Base-by-base conservation (phyloP, 2,888 invertebrate species). In the Entomobrya multifasciata region DNA sequence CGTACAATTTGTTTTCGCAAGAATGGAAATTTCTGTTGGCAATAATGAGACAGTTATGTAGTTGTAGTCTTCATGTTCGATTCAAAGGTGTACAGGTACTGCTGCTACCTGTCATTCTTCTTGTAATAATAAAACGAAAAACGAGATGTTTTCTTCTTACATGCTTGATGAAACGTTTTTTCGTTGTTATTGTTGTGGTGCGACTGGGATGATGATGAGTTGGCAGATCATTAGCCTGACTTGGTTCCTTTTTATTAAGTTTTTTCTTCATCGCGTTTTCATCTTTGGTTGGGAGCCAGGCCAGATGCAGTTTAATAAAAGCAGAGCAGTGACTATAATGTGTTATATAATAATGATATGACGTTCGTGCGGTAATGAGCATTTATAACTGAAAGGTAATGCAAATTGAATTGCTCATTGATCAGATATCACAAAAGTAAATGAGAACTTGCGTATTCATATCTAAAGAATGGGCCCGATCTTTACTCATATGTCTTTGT, bases 141-240 rank as follows among this genome's bases (percentile, higher is more conserved):
- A n/a, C 11, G 36, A 36, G 36, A 36, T 36, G 36, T 67, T 27
- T 65, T 67, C n/a, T 27, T 36, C 41, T 41, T 67, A 20, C 41
- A 44, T 44, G 67, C 8, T 8, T 36, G 36, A 6, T 36, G 5
- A 67, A 41, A 67, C 22, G 67, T 67, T 67, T 67, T 67, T 67
- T 55, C 36, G 44, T 22, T 44, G 67, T 41, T 41, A 67, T 67
- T 67, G 67, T 67, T 67, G 44, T 44, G 36, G 36, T 36, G 36
- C 22, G 44, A 10, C 1, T 67, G 20, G 20, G 65, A 55, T 55
- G 55, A 17, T 20, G 65, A 36, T 41, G 67, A 67, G 67, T 17
- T 67, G 67, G 44, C 67, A 44, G 67, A 67, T 67, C 67, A 67
- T 67, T 67, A 67, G 67, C 67, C 67, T 44, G 67, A 20, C 44